phyloP scores from a whole-genome alignment of 2,888 invertebrate species.

The Microplitis deprimator region DNA sequence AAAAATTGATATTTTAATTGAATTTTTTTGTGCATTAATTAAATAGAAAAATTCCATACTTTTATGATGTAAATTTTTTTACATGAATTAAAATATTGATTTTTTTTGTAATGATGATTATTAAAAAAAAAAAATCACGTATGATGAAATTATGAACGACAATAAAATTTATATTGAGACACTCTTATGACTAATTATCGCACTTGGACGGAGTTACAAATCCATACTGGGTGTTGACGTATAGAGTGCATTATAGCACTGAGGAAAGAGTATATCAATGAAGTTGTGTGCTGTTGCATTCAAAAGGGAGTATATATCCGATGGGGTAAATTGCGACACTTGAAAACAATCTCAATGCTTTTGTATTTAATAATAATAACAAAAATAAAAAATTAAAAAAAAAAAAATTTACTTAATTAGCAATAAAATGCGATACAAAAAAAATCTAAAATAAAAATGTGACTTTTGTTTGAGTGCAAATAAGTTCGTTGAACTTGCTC shows the following conservation, averaged over 20 bases:
- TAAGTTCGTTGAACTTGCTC: constrained; percentile 17
- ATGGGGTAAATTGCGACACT: constrained; percentile 8
- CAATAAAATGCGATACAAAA: not conserved
- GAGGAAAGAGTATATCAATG: not conserved
- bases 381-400: not conserved
- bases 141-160: constrained; percentile 1
- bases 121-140: constrained; percentile 11
- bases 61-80: too few relatives aligned
- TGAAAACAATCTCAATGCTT: constrained; percentile 5
- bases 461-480: not conserved
- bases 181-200: constrained; percentile 62
- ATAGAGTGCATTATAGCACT: not conserved
- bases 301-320: not conserved
- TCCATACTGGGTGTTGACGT: constrained; percentile 43
- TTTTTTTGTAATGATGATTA: not conserved
- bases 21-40: too few relatives aligned
- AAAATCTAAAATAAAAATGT: not conserved
- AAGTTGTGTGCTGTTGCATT: not conserved
- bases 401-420: not conserved
- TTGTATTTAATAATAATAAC: not conserved
- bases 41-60: too few relatives aligned
- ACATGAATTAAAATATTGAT: not conserved
- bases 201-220: constrained; percentile 58
- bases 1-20: too few relatives aligned
- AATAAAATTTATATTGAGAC: constrained; percentile 32